phyloP scores from a whole-genome alignment of 2,888 invertebrate species.

The Xanthorhoe spadicearia region DNA sequence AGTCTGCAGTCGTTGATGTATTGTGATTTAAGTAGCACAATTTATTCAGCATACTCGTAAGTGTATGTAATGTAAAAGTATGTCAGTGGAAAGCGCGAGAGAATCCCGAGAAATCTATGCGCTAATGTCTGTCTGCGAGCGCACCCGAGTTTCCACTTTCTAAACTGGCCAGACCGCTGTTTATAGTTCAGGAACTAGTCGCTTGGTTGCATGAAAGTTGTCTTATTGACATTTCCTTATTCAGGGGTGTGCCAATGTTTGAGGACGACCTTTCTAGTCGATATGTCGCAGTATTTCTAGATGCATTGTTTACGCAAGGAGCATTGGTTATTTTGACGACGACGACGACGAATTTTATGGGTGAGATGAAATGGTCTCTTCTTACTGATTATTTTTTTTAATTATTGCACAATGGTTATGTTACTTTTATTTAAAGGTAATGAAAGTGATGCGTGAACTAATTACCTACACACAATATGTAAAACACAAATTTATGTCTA shows the following conservation, averaged over 20 bases:
- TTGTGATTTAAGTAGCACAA: slow-evolving; percentile 7
- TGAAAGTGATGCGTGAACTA: no score
- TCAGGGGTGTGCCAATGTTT: slow-evolving; percentile 22
- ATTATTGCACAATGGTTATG: no score
- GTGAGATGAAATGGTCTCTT: no score
- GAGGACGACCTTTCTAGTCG: slow-evolving; percentile 3
- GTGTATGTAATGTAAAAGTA: slow-evolving; percentile 66
- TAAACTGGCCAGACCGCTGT: slow-evolving; percentile 74
- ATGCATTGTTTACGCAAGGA: background rate
- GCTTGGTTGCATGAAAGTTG: slow-evolving; percentile 73
- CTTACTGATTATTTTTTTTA: no score
- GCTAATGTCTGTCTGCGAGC: slow-evolving; percentile 68
- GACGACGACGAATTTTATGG: background rate
- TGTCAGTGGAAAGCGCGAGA: slow-evolving; percentile 84
- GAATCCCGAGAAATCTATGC: slow-evolving; percentile 82
- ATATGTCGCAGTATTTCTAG: background rate
- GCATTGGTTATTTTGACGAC: background rate
- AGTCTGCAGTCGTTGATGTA: background rate
- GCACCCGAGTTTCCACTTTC: slow-evolving; percentile 78
- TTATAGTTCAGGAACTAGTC: slow-evolving; percentile 80
- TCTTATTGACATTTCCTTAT: slow-evolving; percentile 73
- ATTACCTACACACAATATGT: no score
- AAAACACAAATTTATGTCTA: no score
- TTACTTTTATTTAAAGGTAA: no score
- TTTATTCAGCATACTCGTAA: slow-evolving; percentile 36